Percentiles rank a stretch among this genome's conserved stretches.
phyloP scores from a whole-genome alignment of 1,140 invertebrate species.

The Orius insidiosus region DNA sequence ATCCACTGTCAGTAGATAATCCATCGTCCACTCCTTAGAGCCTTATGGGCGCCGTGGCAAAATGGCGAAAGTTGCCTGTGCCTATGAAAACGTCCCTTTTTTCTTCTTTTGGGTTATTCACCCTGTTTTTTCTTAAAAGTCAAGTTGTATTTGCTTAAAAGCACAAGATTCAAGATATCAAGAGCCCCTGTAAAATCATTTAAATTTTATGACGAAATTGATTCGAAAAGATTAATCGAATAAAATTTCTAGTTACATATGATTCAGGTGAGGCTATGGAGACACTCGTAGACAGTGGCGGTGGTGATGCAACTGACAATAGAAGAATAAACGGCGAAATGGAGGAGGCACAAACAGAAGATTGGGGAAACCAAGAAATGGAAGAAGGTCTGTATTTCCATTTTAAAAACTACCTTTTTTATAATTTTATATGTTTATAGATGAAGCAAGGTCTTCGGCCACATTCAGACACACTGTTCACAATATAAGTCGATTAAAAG shows the following conservation, averaged over 20 bases:
- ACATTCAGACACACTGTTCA: constrained; percentile 77
- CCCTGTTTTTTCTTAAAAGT: too few relatives aligned
- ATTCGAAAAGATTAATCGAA: background rate
- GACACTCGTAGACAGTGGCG: background rate
- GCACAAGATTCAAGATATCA: too few relatives aligned
- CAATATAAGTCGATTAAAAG: constrained; percentile 79
- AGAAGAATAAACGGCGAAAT: constrained; percentile 1
- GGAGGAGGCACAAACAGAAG: background rate
- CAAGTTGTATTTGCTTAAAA: too few relatives aligned
- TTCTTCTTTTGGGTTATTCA: too few relatives aligned
- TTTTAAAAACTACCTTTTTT: too few relatives aligned
- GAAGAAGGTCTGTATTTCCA: background rate
- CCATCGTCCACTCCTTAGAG: too few relatives aligned
- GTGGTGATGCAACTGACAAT: background rate
- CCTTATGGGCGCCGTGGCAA: too few relatives aligned
- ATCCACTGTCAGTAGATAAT: too few relatives aligned
- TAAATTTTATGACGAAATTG: background rate
- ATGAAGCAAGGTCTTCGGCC: constrained; percentile 88
- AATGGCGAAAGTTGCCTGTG: too few relatives aligned
- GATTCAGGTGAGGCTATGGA: constrained; percentile 1
- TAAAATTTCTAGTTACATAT: background rate
- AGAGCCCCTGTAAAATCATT: too few relatives aligned
- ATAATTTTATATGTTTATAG: constrained; percentile 31
- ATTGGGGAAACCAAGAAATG: background rate
- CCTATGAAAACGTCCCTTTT: too few relatives aligned